Base-by-base conservation (phyloP, 2,113 vertebrate species). In the Agelaius tricolor region DNA sequence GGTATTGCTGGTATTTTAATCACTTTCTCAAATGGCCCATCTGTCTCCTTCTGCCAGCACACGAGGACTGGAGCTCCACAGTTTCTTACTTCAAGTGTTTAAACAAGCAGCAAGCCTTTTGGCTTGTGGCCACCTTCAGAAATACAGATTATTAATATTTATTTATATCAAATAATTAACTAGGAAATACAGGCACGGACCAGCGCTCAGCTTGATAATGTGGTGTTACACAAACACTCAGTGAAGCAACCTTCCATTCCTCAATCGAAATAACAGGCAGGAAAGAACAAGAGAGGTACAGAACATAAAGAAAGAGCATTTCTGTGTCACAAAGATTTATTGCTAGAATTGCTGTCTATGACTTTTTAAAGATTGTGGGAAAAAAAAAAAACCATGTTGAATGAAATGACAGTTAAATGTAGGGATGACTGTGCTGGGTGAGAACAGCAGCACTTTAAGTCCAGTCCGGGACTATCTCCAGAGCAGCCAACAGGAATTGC, bases 1-100 rank as follows among this genome's bases (percentile, higher is more conserved):
- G 63, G 63, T 69, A 87, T 85, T 93, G 82, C 51, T 87, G 86
- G 83, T 80, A 94, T 90, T 94, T 92, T 61, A 93, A 91, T 59
- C 3, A 14, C 83, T 88, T 94, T 92, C 84, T 89, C 76, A 74
- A 84, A 68, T 46, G 65, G 65, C 33, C 68, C 65, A 84, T 69
- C 68, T 76, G 73, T 65, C n/a, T 84, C 54, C 77, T 73, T 74
- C 68, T 74, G 80, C 33, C 68, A 67, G 76, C 8, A 77, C 83
- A 71, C 0, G 9, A 96, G 61, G 28, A 74, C 23, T 2, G 2
- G 17, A 84, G 51, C 74, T 54, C 61, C 47, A 55, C 0, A 1
- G 17, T 51, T 91, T 49, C 61, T 71, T 58, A n/a, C 10, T 61
- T 20, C 0, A 1, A 78, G 47, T 46, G 73, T 80, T 94, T 69